Base-by-base conservation (phyloP, 2,113 vertebrate genomes). In the Heterocephalus glaber region DNA sequence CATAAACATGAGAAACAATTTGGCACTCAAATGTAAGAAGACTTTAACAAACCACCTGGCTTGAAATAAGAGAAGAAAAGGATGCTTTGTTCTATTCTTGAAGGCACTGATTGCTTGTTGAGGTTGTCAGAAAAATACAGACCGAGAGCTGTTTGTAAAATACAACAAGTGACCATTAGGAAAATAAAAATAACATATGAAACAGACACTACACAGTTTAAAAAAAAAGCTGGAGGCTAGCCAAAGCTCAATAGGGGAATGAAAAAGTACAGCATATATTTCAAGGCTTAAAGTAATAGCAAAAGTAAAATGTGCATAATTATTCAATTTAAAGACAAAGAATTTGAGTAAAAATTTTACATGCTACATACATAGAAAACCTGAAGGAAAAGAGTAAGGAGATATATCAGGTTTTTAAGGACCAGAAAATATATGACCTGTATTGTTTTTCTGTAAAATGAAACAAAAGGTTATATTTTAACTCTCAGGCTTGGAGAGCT, bases 241-340 rank as follows among this genome's bases (percentile, higher is more conserved):
- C 3, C n/a, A 72, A 83, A 61, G 24, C 10, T 86, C 26, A 54
- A 7, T 9, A 88, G 30, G 2, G 22, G 44, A 65, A 91, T 74
- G 41, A n/a, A 49, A 90, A 89, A n/a, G 14, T 33, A 66, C 12
- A 41, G 87, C 87, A 44, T 61, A 54, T 11, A 20, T 30, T 2
- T 0, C 28, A 89, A 74, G 3, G 60, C 38, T 70, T 81, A 93
- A 94, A 96, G 38, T 77, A 87, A 92, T 5, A 72, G 5, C 3
- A 88, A 80, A 76, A 66, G 35, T 66, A 92, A 91, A 49, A 20
- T 30, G 22, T 26, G 6, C 3, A 30, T 66, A 89, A 82, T 63
- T 79, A 88, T 63, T 92, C 63, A 85, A 60, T 60, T 83, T 86
- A 89, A 94, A 74, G 72, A 44, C 22, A 81, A 91, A 68, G 6